Conservation (phyloP, 1,140 invertebrate species). For the Hyles vespertilio region DNA sequence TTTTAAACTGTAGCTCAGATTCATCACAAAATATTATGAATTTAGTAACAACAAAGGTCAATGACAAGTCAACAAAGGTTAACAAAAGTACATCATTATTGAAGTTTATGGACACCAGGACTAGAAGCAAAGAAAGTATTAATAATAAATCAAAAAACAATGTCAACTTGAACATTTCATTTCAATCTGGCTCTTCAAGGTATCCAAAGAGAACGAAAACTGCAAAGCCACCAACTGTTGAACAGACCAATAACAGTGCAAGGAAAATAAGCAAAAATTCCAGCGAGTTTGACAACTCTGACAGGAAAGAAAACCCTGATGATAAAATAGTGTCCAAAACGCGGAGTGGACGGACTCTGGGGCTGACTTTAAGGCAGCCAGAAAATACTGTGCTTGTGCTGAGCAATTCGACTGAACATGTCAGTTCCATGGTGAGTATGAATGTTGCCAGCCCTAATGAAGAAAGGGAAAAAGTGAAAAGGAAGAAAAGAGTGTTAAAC, state of each 20-base stretch:
- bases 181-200: constrained; percentile 49
- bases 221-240: not conserved
- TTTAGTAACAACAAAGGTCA: constrained; percentile 44
- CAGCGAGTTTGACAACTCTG: constrained; percentile 31
- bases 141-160: constrained; percentile 16
- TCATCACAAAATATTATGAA: constrained; percentile 61
- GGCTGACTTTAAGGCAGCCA: constrained; percentile 28
- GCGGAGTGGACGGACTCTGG: constrained; percentile 48
- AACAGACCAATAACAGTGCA: constrained; percentile 20
- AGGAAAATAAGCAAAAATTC: constrained; percentile 26
- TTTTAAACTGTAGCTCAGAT: constrained; percentile 53
- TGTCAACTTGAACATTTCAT: constrained; percentile 40
- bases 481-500: constrained; percentile 13
- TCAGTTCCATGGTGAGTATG: constrained; percentile 42
- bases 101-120: constrained; percentile 47
- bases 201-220: constrained; percentile 53
- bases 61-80: constrained; percentile 34
- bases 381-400: constrained; percentile 38
- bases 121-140: constrained; percentile 20
- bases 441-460: constrained; percentile 38
- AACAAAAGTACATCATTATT: constrained; percentile 49
- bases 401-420: constrained; percentile 45
- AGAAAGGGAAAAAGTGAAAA: constrained; percentile 4
- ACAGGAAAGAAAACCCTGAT: constrained; percentile 47
- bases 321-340: constrained; percentile 41